Percentiles rank a stretch among this genome's conserved stretches.
These are phyloP conservation scores for Clytia hemisphaerica DNA, from an alignment of 30 jellyfish, hydroid and myxozoan genomes.

Conservation along the genomic window DNA sequence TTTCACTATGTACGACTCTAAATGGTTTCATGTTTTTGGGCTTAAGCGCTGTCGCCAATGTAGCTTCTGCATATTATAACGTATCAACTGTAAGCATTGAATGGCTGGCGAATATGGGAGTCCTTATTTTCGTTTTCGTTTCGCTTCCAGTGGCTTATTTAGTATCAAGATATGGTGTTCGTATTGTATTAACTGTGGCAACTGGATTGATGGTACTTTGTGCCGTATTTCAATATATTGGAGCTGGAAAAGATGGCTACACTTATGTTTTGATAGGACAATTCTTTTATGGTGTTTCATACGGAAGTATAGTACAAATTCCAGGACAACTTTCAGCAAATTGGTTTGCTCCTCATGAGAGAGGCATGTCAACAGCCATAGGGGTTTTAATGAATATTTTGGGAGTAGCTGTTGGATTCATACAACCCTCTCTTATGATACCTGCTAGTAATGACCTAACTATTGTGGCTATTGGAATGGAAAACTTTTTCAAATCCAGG, in stretches of 20 bases:
- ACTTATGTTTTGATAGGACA: conserved; percentile 40
- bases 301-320: conserved; percentile 34
- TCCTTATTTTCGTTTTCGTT: conserved; percentile 40
- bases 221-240: conserved; percentile 33
- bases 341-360: conserved; percentile 71
- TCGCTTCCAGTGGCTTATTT: conserved; percentile 54
- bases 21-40: conserved; percentile 49
- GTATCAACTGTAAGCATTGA: conserved; percentile 45
- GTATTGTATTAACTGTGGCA: conserved; percentile 43
- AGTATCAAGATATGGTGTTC: conserved; percentile 42
- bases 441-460: conserved; percentile 24
- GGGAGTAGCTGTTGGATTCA: conserved; percentile 59
- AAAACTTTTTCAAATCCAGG: conserved; percentile 31
- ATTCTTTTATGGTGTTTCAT: conserved; percentile 36
- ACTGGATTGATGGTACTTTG: conserved; percentile 46
- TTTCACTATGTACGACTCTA: conserved; percentile 22
- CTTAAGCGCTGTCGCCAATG: conserved; percentile 54
- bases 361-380: conserved; percentile 68
- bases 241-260: conserved; percentile 37
- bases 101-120: conserved; percentile 44
- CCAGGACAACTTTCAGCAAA: conserved; percentile 63
- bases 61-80: conserved; percentile 42
- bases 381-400: conserved; percentile 54
- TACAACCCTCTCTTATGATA: conserved; percentile 53
- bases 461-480: conserved; percentile 29